These are phyloP conservation scores for Aphyosemion australe DNA, from an alignment of 2,113 vertebrate species.

Conservation along the genomic window DNA sequence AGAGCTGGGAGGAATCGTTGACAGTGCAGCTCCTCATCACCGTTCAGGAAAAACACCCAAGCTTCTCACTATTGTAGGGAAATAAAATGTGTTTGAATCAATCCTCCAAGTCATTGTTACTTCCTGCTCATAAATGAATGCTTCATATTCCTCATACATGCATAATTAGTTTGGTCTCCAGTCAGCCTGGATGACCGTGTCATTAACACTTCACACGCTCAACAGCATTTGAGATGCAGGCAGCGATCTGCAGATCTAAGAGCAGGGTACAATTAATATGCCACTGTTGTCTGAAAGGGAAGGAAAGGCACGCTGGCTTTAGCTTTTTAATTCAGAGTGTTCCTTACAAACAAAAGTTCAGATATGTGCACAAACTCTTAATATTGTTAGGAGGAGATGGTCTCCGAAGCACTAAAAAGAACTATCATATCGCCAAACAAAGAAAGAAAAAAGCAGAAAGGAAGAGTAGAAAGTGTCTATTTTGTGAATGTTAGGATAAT, in stretches of 20 bases:
- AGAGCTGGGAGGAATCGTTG: slow-evolving; percentile 6
- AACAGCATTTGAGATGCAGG: slow-evolving; percentile 3
- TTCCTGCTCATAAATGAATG: not conserved
- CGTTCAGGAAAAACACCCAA: not conserved
- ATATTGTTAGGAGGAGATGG: not conserved
- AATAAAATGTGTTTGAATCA: not conserved
- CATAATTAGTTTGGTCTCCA: slow-evolving; percentile 8
- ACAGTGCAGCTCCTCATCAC: not conserved
- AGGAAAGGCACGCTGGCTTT: not conserved
- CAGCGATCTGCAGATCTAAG: slow-evolving; percentile 19
- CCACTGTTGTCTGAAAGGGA: slow-evolving; percentile 3
- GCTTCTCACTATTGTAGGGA: no score
- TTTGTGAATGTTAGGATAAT: no score
- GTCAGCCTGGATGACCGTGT: slow-evolving; percentile 6
- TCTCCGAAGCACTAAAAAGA: no score
- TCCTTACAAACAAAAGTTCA: slow-evolving; percentile 22
- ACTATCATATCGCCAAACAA: no score
- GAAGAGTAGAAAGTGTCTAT: no score
- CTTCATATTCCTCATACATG: slow-evolving; percentile 3
- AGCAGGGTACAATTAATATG: slow-evolving; percentile 4
- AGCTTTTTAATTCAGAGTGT: slow-evolving; percentile 10
- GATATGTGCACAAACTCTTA: slow-evolving; percentile 3
- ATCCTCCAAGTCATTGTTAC: slow-evolving; percentile 12
- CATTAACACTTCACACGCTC: slow-evolving; percentile 5
- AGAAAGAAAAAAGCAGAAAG: no score